Conservation (phyloP, 2,113 vertebrate genomes). For the Glareola pratincola region DNA sequence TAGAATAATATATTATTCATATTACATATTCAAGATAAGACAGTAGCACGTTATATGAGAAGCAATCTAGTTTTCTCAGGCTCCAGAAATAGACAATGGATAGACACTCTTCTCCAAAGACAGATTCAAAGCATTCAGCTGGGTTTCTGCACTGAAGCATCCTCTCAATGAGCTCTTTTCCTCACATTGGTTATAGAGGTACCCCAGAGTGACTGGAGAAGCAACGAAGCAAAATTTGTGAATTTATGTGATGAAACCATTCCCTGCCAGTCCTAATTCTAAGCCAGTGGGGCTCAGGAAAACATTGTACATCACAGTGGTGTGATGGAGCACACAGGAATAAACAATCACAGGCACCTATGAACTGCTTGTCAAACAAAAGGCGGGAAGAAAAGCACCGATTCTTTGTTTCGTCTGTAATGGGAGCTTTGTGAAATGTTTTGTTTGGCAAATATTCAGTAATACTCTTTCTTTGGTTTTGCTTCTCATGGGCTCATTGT, state of each 20-base stretch:
- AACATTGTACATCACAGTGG: neutral
- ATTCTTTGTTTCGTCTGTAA: neutral
- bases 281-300: neutral
- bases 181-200: rapidly evolving
- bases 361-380: neutral
- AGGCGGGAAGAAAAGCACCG: neutral
- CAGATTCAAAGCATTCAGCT: neutral
- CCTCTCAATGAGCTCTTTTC: neutral
- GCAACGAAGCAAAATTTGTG: neutral
- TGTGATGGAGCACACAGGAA: neutral
- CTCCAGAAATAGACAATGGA: neutral
- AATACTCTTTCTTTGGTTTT: neutral
- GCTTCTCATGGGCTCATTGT: neutral
- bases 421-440: neutral
- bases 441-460: neutral
- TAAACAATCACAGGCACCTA: neutral
- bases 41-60: neutral
- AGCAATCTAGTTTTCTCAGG: neutral
- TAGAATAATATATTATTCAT: neutral
- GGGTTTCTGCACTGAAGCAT: neutral
- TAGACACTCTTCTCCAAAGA: neutral
- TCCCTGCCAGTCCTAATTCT: neutral
- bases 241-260: neutral
- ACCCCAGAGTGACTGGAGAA: neutral
- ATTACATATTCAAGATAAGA: neutral